Evolutionary conservation across 2,113 vertebrate species (phyloP).

Genomic region (Columba janthina): DNA sequence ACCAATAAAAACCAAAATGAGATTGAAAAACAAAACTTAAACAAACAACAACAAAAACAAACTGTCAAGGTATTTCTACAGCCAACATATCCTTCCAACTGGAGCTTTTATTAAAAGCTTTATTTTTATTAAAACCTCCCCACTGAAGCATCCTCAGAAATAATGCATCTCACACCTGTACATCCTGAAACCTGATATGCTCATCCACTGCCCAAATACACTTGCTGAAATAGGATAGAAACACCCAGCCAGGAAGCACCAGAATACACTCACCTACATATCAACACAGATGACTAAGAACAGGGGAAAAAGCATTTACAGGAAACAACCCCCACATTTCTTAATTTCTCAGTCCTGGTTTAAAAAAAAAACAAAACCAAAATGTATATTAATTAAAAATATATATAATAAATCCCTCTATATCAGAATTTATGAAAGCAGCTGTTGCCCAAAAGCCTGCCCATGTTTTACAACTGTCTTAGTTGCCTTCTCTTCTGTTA

Average conservation of each 20-base stretch:
- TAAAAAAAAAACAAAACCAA: not conserved
- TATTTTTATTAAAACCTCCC: not conserved
- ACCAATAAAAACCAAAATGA: not conserved
- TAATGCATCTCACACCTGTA: not conserved
- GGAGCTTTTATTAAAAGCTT: no score
- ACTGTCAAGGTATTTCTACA: not conserved
- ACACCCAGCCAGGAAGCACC: not conserved
- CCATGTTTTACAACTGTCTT: not conserved
- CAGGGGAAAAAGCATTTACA: not conserved
- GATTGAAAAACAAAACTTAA: not conserved
- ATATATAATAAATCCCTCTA: not conserved
- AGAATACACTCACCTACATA: not conserved
- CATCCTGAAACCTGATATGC: not conserved
- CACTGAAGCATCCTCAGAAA: not conserved
- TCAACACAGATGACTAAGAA: not conserved
- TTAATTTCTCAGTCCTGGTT: not conserved
- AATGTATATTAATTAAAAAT: not conserved
- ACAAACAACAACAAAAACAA: not conserved
- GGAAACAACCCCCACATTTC: not conserved
- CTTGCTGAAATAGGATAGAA: not conserved
- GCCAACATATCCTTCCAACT: not conserved
- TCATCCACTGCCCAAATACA: not conserved
- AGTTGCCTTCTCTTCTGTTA: not conserved
- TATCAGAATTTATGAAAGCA: not conserved
- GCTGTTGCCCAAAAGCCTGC: not conserved